Evolutionary conservation across 2,113 vertebrate species (phyloP).

Genomic region (Ceyx cyanopectus): DNA sequence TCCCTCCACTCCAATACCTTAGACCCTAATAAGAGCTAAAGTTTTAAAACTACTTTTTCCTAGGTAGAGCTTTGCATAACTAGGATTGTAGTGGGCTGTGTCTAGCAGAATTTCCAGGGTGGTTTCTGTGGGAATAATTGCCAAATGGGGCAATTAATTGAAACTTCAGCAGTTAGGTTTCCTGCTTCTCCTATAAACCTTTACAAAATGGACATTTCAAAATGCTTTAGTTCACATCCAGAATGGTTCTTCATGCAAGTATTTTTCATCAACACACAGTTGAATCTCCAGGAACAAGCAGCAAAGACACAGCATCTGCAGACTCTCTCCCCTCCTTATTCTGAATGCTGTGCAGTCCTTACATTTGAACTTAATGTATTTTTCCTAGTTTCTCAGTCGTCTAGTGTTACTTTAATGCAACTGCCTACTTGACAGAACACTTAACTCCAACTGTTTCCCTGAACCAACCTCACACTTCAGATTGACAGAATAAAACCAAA

Average conservation of each 20-base stretch:
- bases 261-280: not conserved
- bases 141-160: not conserved
- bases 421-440: not conserved
- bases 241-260: not conserved
- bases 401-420: conserved; percentile 10
- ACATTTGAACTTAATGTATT: not conserved
- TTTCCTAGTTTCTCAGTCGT: conserved; percentile 16
- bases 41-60: not conserved
- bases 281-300: not conserved
- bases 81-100: not conserved
- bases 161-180: conserved; percentile 7
- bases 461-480: not conserved
- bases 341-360: not conserved
- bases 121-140: not conserved
- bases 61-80: not conserved
- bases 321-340: not conserved
- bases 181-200: not conserved
- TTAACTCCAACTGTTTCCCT: not conserved
- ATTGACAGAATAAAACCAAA: not conserved
- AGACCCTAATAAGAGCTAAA: not conserved
- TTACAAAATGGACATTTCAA: not conserved
- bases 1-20: not conserved
- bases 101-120: not conserved
- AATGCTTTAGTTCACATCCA: not conserved
- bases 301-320: not conserved